Evolutionary conservation across 2,797 vertebrate genomes (phyloP).

Genomic region (Euphonia xanthogaster): DNA sequence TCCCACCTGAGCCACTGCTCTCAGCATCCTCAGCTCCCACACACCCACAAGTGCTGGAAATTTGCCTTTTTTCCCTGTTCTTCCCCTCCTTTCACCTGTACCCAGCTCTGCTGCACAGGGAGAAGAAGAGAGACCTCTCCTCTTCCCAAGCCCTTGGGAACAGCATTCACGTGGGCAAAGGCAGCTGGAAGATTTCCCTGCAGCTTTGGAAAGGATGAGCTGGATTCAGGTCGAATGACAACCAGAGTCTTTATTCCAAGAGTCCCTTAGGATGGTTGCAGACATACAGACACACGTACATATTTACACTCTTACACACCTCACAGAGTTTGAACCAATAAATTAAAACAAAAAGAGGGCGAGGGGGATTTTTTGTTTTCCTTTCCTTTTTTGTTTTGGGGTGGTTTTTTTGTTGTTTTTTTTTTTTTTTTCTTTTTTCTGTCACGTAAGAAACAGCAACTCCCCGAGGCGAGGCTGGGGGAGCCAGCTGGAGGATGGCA

Average conservation of each 20-base stretch:
- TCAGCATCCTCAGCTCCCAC: not conserved
- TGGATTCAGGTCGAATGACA: conserved; percentile 54
- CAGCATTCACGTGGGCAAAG: not conserved
- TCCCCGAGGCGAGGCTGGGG: conserved; percentile 51
- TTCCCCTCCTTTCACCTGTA: not conserved
- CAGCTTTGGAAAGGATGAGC: conserved; percentile 41
- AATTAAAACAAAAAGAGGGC: conserved; percentile 65
- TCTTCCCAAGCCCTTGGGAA: not conserved
- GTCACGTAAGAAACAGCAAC: conserved; percentile 64
- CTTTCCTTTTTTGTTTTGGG: not conserved
- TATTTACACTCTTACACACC: conserved; percentile 80
- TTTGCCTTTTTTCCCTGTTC: not conserved
- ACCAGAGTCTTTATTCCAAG: conserved; percentile 80
- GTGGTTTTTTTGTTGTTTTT: not conserved
- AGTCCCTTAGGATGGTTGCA: conserved; percentile 72
- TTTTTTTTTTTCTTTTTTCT: not conserved
- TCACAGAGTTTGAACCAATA: conserved; percentile 79
- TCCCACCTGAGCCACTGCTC: not conserved
- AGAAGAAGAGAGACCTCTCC: not conserved
- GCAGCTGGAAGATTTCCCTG: not conserved
- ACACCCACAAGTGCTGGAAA: not conserved
- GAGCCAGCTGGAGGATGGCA: conserved; percentile 33
- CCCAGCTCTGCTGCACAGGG: not conserved
- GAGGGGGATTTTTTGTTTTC: not conserved
- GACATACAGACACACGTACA: conserved; percentile 79